phyloP scores from a whole-genome alignment of 2,797 vertebrate genomes.

The Pteropus rufus region DNA sequence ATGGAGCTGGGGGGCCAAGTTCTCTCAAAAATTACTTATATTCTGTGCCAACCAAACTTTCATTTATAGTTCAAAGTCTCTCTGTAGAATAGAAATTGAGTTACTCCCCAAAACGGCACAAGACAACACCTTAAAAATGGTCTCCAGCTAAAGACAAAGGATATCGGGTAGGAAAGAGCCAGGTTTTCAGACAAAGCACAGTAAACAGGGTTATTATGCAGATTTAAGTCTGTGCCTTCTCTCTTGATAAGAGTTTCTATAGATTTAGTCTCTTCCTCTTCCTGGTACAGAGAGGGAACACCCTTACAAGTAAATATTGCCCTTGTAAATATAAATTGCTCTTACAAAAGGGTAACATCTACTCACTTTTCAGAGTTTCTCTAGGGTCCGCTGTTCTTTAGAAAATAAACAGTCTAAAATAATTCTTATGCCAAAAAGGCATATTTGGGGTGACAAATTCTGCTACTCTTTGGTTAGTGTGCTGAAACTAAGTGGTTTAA shows the following conservation, averaged over 20 bases:
- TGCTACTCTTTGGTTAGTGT: background rate
- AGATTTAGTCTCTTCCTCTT: background rate
- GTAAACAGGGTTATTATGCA: background rate
- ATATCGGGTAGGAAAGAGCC: background rate
- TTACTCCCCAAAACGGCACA: background rate
- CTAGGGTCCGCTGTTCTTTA: background rate
- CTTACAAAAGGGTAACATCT: background rate
- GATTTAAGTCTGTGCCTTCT: background rate
- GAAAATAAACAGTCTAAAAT: background rate
- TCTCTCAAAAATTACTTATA: background rate
- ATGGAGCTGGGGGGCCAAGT: background rate
- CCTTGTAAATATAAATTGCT: background rate
- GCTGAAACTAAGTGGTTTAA: background rate
- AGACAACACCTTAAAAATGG: background rate
- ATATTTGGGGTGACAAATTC: background rate
- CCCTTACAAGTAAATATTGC: background rate
- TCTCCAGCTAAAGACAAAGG: background rate
- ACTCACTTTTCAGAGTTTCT: background rate
- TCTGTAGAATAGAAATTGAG: background rate
- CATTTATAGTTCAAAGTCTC: background rate
- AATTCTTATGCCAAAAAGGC: background rate
- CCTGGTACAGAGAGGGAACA: background rate
- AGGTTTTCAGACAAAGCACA: background rate
- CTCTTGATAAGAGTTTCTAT: background rate
- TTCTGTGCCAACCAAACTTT: slow-evolving; percentile 37